Evolutionary conservation across 2,113 vertebrate genomes (phyloP).

Genomic region (Alces alces): DNA sequence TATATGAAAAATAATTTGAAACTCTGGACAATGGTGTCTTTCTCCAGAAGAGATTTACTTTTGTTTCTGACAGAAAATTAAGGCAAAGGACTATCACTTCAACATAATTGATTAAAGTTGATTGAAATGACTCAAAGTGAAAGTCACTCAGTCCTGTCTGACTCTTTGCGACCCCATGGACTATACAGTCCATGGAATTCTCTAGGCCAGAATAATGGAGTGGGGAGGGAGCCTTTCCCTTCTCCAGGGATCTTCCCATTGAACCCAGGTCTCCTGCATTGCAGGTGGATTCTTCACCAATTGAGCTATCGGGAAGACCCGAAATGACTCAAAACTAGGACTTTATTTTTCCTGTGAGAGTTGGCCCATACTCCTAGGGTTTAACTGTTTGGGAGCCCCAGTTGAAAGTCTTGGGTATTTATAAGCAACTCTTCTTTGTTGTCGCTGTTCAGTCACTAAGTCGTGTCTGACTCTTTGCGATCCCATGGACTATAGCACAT

Average conservation of each 20-base stretch:
- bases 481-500: not conserved
- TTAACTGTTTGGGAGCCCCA: not conserved
- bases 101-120: not conserved
- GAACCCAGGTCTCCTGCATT: not conserved
- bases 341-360: not conserved
- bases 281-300: not conserved
- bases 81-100: not conserved
- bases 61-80: not conserved
- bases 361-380: not conserved
- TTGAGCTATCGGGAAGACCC: not conserved
- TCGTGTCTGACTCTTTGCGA: rapidly evolving
- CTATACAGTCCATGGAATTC: not conserved
- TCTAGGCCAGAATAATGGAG: not conserved
- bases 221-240: not conserved
- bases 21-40: not conserved
- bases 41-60: not conserved
- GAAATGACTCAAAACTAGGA: not conserved
- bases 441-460: not conserved
- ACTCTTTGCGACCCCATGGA: not conserved
- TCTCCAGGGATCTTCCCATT: not conserved
- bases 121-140: not conserved
- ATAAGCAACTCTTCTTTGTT: not conserved
- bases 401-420: not conserved
- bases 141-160: rapidly evolving
- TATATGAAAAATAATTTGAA: not conserved